A percentile compares a stretch with the other conserved stretches of the same genome.
These are phyloP conservation scores for Megathymus violae DNA, from an alignment of 1,140 invertebrate species.

Conservation along the genomic window DNA sequence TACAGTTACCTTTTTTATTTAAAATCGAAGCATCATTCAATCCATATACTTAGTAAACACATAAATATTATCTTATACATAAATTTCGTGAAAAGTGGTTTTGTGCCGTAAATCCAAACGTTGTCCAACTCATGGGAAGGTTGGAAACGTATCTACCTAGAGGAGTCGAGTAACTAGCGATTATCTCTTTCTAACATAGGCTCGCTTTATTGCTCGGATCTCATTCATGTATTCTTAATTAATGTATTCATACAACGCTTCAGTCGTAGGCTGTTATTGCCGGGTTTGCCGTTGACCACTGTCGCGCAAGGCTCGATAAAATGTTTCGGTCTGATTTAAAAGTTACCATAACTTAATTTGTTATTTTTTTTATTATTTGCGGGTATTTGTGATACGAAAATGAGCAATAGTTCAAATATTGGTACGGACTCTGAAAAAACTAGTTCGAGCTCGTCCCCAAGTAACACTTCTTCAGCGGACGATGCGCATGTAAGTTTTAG, in stretches of 20 bases:
- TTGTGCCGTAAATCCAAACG: background rate
- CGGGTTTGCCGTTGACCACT: background rate
- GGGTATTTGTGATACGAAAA: conserved; percentile 23
- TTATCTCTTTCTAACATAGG: conserved; percentile 2
- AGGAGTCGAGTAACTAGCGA: background rate
- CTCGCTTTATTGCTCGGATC: background rate
- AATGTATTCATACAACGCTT: background rate
- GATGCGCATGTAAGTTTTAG: conserved; percentile 37
- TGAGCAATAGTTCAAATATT: conserved; percentile 18
- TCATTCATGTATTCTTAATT: background rate
- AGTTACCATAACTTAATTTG: conserved; percentile 10
- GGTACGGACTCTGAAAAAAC: conserved; percentile 10
- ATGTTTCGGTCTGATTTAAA: conserved; percentile 31
- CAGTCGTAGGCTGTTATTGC: conserved; percentile 5
- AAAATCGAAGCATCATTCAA: no score
- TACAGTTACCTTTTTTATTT: no score
- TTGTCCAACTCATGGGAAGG: background rate
- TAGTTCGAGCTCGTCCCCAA: conserved; percentile 24
- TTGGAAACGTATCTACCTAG: background rate
- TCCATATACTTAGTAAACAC: no score
- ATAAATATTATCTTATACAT: no score
- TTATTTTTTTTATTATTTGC: conserved; percentile 14
- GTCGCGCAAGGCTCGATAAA: conserved; percentile 20
- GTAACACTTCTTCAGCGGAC: conserved; percentile 15
- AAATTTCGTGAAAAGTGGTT: background rate